These are phyloP conservation scores for Halictus quadricinctus DNA, from an alignment of 2,888 invertebrate genomes.

Conservation along the genomic window DNA sequence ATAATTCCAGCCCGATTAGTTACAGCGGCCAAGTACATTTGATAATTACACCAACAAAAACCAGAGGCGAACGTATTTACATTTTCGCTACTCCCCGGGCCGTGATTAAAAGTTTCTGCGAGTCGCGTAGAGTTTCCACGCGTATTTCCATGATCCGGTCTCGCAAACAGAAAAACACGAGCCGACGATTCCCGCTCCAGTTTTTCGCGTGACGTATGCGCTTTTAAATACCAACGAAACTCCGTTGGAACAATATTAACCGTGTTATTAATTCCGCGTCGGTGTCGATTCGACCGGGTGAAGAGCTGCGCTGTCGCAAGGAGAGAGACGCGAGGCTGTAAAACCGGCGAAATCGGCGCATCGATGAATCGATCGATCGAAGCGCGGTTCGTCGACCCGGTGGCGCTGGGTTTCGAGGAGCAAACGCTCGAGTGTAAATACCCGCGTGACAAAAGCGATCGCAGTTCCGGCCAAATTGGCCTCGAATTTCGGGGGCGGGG, in stretches of 20 bases:
- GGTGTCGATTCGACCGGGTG: neutral
- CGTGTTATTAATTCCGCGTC: neutral
- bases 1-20: slow-evolving; percentile 12
- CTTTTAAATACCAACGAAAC: neutral
- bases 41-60: slow-evolving; percentile 7
- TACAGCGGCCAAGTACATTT: slow-evolving; percentile 5
- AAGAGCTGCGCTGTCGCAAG: neutral
- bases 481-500: slow-evolving; percentile 46
- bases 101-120: slow-evolving; percentile 19
- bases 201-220: neutral
- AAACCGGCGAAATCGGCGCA: neutral
- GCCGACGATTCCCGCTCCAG: neutral
- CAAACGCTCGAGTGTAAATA: slow-evolving; percentile 46
- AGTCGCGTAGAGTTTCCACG: neutral
- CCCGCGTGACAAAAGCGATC: slow-evolving; percentile 31
- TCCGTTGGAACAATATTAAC: neutral
- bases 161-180: slow-evolving; percentile 1
- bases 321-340: neutral
- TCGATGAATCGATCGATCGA: slow-evolving; percentile 4
- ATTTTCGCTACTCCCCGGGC: neutral
- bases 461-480: slow-evolving; percentile 44
- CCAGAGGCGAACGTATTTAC: slow-evolving; percentile 3
- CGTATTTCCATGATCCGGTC: neutral
- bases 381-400: neutral
- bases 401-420: slow-evolving; percentile 14